These are phyloP conservation scores for Drosophila limbata DNA, from an alignment of 2,888 invertebrate species.

Conservation along the genomic window DNA sequence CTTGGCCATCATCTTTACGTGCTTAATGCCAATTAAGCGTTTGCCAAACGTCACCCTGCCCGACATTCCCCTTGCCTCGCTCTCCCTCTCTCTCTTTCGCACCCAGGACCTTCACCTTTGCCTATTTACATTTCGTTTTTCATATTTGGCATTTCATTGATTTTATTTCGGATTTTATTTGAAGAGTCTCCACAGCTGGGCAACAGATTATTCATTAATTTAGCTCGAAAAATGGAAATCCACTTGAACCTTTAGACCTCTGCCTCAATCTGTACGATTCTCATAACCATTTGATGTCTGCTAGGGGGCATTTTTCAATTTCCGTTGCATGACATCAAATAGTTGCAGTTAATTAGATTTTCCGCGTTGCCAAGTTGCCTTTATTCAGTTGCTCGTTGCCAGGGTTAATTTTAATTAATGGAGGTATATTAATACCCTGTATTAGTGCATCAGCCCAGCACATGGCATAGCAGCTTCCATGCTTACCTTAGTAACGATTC, in stretches of 20 bases:
- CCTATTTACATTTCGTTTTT: conserved; percentile 59
- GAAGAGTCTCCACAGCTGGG: conserved; percentile 9
- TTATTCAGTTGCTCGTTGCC: conserved; percentile 6
- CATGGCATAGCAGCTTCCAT: conserved; percentile 24
- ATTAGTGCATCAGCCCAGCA: background rate
- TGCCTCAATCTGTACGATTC: background rate
- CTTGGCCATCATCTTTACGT: conserved; percentile 55
- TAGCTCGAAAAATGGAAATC: conserved; percentile 11
- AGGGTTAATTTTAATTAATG: conserved; percentile 22
- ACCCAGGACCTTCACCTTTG: conserved; percentile 3
- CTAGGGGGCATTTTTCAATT: conserved; percentile 10
- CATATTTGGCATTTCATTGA: conserved; percentile 68
- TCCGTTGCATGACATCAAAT: conserved; percentile 30
- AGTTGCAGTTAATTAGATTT: conserved; percentile 57
- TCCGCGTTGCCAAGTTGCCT: conserved; percentile 10
- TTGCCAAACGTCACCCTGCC: conserved; percentile 52
- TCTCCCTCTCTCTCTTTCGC: background rate
- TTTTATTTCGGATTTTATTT: conserved; percentile 40
- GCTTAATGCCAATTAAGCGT: conserved; percentile 79
- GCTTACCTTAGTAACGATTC: conserved; percentile 8
- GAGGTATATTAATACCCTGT: conserved; percentile 4
- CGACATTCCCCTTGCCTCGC: background rate
- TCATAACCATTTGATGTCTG: background rate
- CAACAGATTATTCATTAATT: conserved; percentile 25
- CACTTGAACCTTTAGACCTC: conserved; percentile 21